A percentile compares a stretch with the other conserved stretches of the same genome.
Evolutionary conservation across 2,888 invertebrate species (phyloP).

Genomic region (Ophioninae sp.): DNA sequence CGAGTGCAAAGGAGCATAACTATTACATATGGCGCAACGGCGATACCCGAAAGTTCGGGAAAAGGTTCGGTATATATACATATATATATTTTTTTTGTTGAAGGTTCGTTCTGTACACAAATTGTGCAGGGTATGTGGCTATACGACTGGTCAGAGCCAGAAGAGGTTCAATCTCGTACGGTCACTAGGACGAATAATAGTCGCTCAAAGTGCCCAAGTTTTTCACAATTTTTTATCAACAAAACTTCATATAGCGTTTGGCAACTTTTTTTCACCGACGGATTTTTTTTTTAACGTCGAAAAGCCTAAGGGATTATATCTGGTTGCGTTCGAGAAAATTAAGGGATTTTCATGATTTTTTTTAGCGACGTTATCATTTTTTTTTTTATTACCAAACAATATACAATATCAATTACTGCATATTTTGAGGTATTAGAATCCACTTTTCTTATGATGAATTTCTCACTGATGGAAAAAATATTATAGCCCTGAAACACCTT

Average conservation of each 20-base stretch:
- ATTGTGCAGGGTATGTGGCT: slow-evolving; percentile 17
- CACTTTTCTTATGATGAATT: no score
- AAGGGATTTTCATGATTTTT: no score
- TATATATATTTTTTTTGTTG: slow-evolving; percentile 12
- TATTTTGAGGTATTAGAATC: no score
- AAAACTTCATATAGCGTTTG: neutral
- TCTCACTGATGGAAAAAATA: no score
- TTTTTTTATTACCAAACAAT: no score
- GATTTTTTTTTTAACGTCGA: neutral
- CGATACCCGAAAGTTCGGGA: slow-evolving; percentile 20
- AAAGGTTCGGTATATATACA: slow-evolving; percentile 6
- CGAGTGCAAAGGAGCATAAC: slow-evolving; percentile 44
- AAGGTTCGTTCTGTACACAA: slow-evolving; percentile 11
- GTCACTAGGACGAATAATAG: slow-evolving; percentile 47
- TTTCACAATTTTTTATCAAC: slow-evolving; percentile 28
- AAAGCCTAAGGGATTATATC: no score
- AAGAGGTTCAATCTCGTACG: slow-evolving; percentile 36
- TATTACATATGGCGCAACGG: slow-evolving; percentile 10
- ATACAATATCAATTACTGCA: no score
- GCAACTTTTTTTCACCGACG: neutral
- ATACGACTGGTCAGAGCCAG: slow-evolving; percentile 11
- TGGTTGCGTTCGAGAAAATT: no score
- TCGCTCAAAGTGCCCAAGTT: slow-evolving; percentile 21
- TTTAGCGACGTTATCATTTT: no score
- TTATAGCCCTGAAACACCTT: no score